These are phyloP conservation scores for Oxycera nigricornis DNA, from an alignment of 2,888 invertebrate species.

Conservation along the genomic window DNA sequence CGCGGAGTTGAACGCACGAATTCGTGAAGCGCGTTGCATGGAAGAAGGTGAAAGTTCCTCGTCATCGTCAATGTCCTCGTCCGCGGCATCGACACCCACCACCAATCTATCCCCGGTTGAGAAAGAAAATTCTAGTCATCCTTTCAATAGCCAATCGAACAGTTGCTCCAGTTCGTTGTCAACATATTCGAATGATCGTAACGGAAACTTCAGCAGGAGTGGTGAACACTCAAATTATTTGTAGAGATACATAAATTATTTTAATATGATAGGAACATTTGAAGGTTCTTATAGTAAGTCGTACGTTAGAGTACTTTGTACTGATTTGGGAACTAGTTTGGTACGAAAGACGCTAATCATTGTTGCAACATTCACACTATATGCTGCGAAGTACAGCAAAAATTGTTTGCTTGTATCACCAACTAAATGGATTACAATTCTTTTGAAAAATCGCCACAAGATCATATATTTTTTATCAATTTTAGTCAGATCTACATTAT, in stretches of 20 bases:
- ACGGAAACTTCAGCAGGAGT: constrained; percentile 22
- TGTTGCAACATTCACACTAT: no score
- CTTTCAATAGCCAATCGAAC: constrained; percentile 17
- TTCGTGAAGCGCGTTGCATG: constrained; percentile 35
- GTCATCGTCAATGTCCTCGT: constrained; percentile 42
- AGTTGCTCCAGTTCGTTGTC: background rate
- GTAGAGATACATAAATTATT: background rate
- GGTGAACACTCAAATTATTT: background rate
- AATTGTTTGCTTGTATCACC: no score
- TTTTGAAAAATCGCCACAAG: no score
- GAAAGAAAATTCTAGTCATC: constrained; percentile 36
- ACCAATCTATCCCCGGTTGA: constrained; percentile 11
- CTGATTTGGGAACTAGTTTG: background rate
- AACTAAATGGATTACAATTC: no score
- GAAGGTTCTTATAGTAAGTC: background rate
- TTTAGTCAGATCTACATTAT: no score
- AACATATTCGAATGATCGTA: constrained; percentile 16
- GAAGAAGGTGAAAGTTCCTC: constrained; percentile 44
- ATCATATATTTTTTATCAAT: no score
- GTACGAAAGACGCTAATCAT: background rate
- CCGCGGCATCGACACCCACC: constrained; percentile 39
- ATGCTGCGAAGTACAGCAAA: no score
- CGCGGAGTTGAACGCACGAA: constrained; percentile 46
- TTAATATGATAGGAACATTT: background rate
- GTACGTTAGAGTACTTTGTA: background rate